Evolutionary conservation across 2,888 invertebrate genomes (phyloP).

Genomic region (Aphrophora alni): DNA sequence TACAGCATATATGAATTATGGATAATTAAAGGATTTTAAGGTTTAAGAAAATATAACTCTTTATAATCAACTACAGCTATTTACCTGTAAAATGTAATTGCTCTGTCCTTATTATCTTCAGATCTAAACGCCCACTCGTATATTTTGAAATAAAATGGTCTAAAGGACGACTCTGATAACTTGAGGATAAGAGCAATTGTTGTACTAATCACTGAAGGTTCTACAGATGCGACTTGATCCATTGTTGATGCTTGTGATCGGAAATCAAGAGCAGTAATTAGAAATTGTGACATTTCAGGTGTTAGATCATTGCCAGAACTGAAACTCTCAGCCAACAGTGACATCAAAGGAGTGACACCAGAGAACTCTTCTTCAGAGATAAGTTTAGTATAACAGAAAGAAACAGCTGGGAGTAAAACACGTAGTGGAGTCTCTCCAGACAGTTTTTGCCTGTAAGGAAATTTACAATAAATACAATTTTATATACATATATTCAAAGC

Average conservation of each 20-base stretch:
- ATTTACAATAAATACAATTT: background rate
- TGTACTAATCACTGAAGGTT: constrained; percentile 76
- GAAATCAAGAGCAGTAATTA: constrained; percentile 74
- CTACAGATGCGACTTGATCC: constrained; percentile 66
- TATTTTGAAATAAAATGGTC: constrained; percentile 85
- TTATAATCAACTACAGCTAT: no score
- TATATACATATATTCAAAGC: background rate
- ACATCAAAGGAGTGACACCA: constrained; percentile 75
- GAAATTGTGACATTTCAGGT: constrained; percentile 69
- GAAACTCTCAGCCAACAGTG: constrained; percentile 76
- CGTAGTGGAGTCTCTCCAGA: constrained; percentile 73
- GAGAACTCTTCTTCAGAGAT: constrained; percentile 65
- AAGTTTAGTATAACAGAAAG: constrained; percentile 68
- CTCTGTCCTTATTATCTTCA: constrained; percentile 66
- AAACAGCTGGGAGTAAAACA: constrained; percentile 77
- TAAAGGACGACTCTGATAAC: constrained; percentile 86
- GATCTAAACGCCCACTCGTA: constrained; percentile 84
- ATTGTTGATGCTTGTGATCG: constrained; percentile 57
- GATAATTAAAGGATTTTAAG: no score
- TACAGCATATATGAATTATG: no score
- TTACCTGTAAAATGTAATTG: constrained; percentile 82
- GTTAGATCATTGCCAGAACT: constrained; percentile 53
- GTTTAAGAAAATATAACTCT: no score
- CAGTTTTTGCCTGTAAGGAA: constrained; percentile 66
- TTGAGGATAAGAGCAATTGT: constrained; percentile 84